phyloP scores from a whole-genome alignment of 2,113 vertebrate species.

The Leuciscus idus region DNA sequence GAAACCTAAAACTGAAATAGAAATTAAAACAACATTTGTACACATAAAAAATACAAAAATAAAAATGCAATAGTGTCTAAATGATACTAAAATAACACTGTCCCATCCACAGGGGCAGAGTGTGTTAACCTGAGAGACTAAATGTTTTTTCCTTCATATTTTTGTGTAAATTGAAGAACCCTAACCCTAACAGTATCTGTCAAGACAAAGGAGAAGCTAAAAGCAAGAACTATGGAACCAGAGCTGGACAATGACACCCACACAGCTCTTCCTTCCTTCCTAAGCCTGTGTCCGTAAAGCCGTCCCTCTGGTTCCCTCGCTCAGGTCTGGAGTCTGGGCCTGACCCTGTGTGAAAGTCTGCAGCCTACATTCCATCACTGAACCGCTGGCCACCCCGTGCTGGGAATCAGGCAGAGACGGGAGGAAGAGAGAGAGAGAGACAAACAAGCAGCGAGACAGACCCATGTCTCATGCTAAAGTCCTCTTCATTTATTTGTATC shows the following conservation, averaged over 20 bases:
- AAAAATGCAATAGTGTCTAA: background rate
- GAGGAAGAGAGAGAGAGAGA: conserved; percentile 32
- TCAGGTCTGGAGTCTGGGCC: conserved; percentile 68
- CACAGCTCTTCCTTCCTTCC: conserved; percentile 23
- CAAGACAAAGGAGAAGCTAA: background rate
- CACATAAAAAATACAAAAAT: too few species aligned
- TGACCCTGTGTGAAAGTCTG: conserved; percentile 83
- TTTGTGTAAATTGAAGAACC: background rate
- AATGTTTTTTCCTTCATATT: background rate
- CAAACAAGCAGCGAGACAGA: conserved; percentile 37
- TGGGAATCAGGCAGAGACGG: conserved; percentile 74
- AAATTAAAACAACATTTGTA: too few species aligned
- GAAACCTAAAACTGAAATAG: too few species aligned
- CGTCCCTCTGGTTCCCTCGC: conserved; percentile 49
- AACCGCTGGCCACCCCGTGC: conserved; percentile 83
- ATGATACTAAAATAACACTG: background rate
- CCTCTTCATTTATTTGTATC: conserved; percentile 18
- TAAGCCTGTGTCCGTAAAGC: conserved; percentile 45
- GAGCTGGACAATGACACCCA: background rate
- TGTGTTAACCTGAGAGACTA: background rate
- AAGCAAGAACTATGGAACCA: background rate
- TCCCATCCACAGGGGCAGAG: background rate
- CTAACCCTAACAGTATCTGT: background rate
- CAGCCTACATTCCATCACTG: conserved; percentile 85
- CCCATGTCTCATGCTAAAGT: conserved; percentile 19